phyloP scores from a whole-genome alignment of 1,140 invertebrate species.

The Drosophila nigrodunni region DNA sequence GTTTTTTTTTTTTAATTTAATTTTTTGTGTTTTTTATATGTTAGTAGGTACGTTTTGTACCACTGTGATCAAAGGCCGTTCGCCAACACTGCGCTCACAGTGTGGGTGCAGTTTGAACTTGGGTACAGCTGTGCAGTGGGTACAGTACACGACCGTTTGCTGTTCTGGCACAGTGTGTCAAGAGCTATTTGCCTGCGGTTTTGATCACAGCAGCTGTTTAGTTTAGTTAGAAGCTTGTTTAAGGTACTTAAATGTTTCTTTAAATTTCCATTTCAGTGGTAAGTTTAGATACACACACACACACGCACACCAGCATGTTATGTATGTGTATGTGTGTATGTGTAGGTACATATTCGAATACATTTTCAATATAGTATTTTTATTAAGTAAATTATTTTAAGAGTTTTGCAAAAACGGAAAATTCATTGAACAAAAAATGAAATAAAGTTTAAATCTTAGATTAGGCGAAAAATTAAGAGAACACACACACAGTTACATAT shows the following conservation, averaged over 20 bases:
- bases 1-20: neutral
- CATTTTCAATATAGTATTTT: slow-evolving; percentile 39
- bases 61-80: slow-evolving; percentile 58
- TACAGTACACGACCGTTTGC: neutral
- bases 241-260: slow-evolving; percentile 78
- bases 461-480: slow-evolving; percentile 5
- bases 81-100: neutral
- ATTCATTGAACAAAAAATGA: slow-evolving; percentile 3
- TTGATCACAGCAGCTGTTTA: slow-evolving; percentile 47
- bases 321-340: slow-evolving; percentile 52
- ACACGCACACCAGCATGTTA: slow-evolving; percentile 1
- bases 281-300: slow-evolving; percentile 43
- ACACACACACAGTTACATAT: slow-evolving; percentile 24
- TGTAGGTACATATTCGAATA: slow-evolving; percentile 68
- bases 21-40: slow-evolving; percentile 25
- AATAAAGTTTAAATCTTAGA: slow-evolving; percentile 4
- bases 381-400: slow-evolving; percentile 2
- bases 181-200: slow-evolving; percentile 13
- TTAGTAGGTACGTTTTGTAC: slow-evolving; percentile 66
- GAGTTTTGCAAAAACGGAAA: slow-evolving; percentile 16
- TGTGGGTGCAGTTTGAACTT: neutral
- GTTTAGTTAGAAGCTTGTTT: slow-evolving; percentile 65
- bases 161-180: too few species aligned
- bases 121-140: neutral
- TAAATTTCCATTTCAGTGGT: slow-evolving; percentile 74